phyloP scores from a whole-genome alignment of 2,113 vertebrate genomes.

The Menidia beryllina region DNA sequence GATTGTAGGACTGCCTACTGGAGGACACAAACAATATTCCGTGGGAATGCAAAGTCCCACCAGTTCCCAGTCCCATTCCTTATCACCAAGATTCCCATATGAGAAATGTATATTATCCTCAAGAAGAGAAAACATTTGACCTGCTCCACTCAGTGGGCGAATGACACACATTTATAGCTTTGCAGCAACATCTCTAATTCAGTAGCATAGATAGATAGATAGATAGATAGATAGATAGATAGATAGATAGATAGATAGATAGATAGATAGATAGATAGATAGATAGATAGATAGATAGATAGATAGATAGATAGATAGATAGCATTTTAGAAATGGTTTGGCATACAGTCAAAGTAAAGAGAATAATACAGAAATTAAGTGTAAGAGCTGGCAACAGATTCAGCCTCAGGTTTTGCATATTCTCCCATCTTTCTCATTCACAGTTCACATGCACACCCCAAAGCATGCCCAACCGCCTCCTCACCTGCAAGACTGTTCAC shows the following conservation, averaged over 20 bases:
- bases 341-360: background rate
- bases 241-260: background rate
- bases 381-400: background rate
- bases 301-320: background rate
- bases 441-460: constrained; percentile 10
- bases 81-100: constrained; percentile 74
- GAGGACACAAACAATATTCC: constrained; percentile 70
- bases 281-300: background rate
- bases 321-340: background rate
- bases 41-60: constrained; percentile 75
- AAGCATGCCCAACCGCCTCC: constrained; percentile 52
- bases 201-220: background rate
- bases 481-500: constrained; percentile 49
- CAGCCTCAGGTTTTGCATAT: constrained; percentile 77
- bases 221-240: background rate
- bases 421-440: constrained; percentile 3
- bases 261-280: background rate
- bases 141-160: constrained; percentile 1
- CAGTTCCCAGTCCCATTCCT: constrained; percentile 76
- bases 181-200: background rate
- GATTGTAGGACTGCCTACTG: constrained; percentile 60
- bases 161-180: background rate
- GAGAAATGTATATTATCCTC: constrained; percentile 48
- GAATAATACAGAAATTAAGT: no score
- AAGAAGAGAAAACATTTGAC: constrained; percentile 16